A percentile compares a stretch with the other conserved stretches of the same genome.
These are phyloP conservation scores for Phyllostomus discolor DNA, from an alignment of 2,113 vertebrate species.

Conservation along the genomic window DNA sequence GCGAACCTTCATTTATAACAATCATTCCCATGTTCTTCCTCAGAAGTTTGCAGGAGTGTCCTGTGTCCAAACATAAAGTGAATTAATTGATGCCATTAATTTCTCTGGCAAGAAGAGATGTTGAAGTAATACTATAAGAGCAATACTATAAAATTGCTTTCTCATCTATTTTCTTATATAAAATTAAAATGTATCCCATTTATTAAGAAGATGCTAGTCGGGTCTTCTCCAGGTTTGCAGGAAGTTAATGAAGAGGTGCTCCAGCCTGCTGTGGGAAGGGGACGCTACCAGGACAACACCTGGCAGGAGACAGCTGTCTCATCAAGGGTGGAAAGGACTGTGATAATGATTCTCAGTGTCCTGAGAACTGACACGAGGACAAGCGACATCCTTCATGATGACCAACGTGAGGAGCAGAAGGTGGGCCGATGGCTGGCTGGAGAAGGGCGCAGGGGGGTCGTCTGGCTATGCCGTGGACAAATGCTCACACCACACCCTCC, in stretches of 20 bases:
- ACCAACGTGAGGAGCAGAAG: neutral
- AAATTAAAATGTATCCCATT: neutral
- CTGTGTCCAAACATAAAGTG: conserved; percentile 76
- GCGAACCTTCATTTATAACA: conserved; percentile 95
- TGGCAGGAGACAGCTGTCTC: neutral
- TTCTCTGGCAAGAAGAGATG: neutral
- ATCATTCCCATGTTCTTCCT: conserved; percentile 98
- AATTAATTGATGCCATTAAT: neutral
- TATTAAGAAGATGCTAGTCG: neutral
- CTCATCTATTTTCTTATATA: neutral
- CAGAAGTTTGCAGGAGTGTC: conserved; percentile 96
- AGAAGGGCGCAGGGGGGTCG: neutral
- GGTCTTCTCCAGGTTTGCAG: neutral
- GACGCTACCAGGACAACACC: neutral
- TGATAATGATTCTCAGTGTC: neutral
- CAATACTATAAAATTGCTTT: neutral
- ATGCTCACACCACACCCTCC: accelerated
- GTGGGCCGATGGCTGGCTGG: accelerated
- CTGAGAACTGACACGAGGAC: neutral
- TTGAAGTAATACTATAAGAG: neutral
- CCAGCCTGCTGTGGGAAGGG: neutral
- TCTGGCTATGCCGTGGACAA: neutral
- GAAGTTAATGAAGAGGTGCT: neutral
- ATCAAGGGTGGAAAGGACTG: neutral
- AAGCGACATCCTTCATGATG: accelerated